phyloP scores from a whole-genome alignment of 2,797 vertebrate species.

The Eupleurogrammus muticus region DNA sequence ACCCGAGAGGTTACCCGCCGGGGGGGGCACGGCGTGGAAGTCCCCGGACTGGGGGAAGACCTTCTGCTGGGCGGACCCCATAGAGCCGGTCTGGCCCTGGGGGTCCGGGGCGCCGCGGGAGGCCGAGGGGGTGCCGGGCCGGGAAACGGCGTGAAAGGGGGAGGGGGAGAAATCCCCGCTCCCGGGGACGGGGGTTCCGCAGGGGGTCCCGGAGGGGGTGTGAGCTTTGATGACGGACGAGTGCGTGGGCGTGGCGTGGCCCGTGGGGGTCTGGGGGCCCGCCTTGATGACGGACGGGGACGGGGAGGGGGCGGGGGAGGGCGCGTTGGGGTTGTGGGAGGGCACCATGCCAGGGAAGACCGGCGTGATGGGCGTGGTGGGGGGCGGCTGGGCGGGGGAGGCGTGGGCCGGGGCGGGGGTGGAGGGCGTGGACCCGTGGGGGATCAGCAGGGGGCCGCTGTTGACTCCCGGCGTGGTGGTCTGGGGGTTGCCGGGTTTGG shows the following conservation, averaged over 20 bases:
- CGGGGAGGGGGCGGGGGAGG: conserved; percentile 82
- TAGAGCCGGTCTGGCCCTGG: conserved; percentile 78
- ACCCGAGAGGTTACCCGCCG: conserved; percentile 81
- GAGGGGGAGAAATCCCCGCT: conserved; percentile 83
- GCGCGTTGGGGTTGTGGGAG: conserved; percentile 76
- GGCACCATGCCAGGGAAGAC: conserved; percentile 92
- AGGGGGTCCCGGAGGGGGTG: conserved; percentile 84
- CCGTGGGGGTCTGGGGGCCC: conserved; percentile 78
- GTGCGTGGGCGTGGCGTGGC: conserved; percentile 74
- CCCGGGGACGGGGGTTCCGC: conserved; percentile 82
- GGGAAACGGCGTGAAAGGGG: conserved; percentile 80
- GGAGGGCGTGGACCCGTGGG: conserved; percentile 90
- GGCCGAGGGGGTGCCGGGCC: conserved; percentile 80
- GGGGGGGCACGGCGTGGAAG: conserved; percentile 83
- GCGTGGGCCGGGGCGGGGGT: conserved; percentile 86
- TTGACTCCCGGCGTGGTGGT: conserved; percentile 77
- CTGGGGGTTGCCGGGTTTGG: conserved; percentile 90
- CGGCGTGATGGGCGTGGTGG: conserved; percentile 85
- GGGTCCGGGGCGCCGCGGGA: conserved; percentile 82
- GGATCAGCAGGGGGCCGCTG: conserved; percentile 85
- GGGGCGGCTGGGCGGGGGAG: conserved; percentile 86
- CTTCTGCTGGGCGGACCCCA: conserved; percentile 70
- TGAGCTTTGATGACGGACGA: conserved; percentile 86
- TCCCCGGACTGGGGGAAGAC: conserved; percentile 85
- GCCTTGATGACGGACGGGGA: conserved; percentile 90